These are phyloP conservation scores for Monoplex corrugatus DNA, from an alignment of 2,888 invertebrate species.

Conservation along the genomic window DNA sequence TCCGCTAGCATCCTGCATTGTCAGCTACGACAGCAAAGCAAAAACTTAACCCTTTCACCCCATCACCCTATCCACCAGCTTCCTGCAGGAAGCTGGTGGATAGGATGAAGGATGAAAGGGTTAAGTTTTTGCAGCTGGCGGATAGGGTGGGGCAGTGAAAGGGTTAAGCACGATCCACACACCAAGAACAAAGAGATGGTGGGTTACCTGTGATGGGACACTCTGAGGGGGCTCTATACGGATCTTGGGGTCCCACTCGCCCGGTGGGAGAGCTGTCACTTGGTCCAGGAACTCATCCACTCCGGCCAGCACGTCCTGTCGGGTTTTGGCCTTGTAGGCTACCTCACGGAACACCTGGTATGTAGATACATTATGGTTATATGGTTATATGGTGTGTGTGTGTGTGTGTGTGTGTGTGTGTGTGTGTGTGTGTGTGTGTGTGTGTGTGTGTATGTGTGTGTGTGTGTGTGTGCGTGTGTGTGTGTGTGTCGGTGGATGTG, in stretches of 20 bases:
- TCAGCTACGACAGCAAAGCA: too few species aligned
- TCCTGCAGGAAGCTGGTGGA: too few species aligned
- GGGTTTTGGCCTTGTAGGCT: slow-evolving; percentile 78
- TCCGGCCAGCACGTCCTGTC: slow-evolving; percentile 95
- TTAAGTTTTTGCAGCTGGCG: too few species aligned
- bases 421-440: neutral
- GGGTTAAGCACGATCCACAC: too few species aligned
- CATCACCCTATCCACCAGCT: too few species aligned
- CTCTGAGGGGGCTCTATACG: slow-evolving; percentile 81
- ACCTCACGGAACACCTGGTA: slow-evolving; percentile 79
- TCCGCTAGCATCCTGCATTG: too few species aligned
- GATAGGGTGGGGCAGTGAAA: too few species aligned
- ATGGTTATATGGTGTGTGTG: neutral
- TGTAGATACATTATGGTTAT: too few species aligned
- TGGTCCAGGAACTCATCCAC: slow-evolving; percentile 96
- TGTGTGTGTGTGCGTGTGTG: neutral
- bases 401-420: neutral
- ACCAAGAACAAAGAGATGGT: neutral
- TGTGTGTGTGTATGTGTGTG: neutral
- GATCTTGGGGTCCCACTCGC: slow-evolving; percentile 98
- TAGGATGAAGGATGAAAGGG: too few species aligned
- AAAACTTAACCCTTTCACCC: too few species aligned
- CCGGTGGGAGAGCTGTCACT: slow-evolving; percentile 92
- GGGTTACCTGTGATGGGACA: slow-evolving; percentile 75
- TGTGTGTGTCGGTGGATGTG: neutral